A percentile compares a stretch with the other conserved stretches of the same genome.
phyloP scores from a whole-genome alignment of 2,113 vertebrate genomes.

The Pongo pygmaeus region DNA sequence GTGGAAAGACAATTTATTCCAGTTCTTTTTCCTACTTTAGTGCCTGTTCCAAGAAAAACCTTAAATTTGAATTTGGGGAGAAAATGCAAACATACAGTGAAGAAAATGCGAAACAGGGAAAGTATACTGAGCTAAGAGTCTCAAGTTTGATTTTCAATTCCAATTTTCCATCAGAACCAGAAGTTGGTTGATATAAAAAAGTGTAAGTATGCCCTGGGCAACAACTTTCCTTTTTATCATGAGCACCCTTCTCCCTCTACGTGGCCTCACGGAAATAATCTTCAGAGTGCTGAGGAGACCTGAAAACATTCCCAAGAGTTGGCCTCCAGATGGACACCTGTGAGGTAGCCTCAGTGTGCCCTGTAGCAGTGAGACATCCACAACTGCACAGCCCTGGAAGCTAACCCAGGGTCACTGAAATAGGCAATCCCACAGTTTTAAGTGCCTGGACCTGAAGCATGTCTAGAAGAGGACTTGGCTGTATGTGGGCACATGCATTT shows the following conservation, averaged over 20 bases:
- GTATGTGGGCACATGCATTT: neutral
- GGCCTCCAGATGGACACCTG: neutral
- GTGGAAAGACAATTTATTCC: neutral
- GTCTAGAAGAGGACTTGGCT: neutral
- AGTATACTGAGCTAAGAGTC: neutral
- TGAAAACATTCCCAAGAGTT: neutral
- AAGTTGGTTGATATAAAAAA: neutral
- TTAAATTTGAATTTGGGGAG: neutral
- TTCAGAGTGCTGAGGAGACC: neutral
- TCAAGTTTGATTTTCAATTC: neutral
- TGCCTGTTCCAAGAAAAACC: neutral
- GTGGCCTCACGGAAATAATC: neutral
- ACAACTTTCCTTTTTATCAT: neutral
- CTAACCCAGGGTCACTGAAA: neutral
- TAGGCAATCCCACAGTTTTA: too few relatives aligned
- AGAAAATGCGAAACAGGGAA: neutral
- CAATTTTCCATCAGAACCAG: neutral
- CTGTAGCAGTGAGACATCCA: neutral
- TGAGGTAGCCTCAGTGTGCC: neutral
- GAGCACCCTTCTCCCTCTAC: neutral
- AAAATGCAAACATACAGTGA: neutral
- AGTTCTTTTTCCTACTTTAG: neutral
- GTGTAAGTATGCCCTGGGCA: fast-evolving
- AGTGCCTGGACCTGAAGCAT: too few relatives aligned
- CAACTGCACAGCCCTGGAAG: neutral